Evolutionary conservation across 2,888 invertebrate species (phyloP).

Genomic region (Oscheius myriophilus): DNA sequence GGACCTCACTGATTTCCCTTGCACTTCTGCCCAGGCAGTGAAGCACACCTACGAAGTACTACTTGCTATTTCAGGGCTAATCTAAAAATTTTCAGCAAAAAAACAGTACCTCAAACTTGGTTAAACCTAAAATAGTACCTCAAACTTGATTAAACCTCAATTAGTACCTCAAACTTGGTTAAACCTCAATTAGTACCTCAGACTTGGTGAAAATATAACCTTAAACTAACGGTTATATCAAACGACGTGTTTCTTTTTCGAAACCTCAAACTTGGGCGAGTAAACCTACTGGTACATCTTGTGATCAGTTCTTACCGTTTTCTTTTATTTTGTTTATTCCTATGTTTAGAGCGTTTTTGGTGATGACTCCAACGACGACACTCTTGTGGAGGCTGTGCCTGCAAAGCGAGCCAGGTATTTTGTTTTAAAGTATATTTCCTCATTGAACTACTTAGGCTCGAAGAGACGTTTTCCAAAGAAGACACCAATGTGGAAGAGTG

Average conservation of each 20-base stretch:
- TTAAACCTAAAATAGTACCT: conserved; percentile 29
- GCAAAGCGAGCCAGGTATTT: conserved; percentile 5
- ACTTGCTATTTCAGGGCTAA: no score
- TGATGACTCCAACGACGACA: background rate
- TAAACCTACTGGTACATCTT: conserved; percentile 48
- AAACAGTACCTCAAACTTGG: conserved; percentile 11
- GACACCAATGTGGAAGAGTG: background rate
- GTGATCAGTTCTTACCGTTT: conserved; percentile 7
- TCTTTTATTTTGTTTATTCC: background rate
- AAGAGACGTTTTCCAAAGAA: background rate
- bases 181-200: background rate
- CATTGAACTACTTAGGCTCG: background rate
- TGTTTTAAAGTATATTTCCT: background rate
- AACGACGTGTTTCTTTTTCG: no score
- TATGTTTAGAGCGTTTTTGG: conserved; percentile 17
- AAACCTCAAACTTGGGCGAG: conserved; percentile 45
- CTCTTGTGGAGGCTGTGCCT: background rate
- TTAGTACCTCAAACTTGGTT: conserved; percentile 25
- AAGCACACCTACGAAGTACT: background rate
- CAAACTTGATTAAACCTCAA: conserved; percentile 27
- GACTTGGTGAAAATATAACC: no score
- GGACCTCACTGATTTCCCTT: background rate
- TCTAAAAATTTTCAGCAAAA: background rate
- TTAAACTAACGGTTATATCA: no score
- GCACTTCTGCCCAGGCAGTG: background rate